Percentiles rank a stretch among this genome's conserved stretches.
These are phyloP conservation scores for Stenodera caucasica DNA, from an alignment of 2,888 invertebrate genomes.

Conservation along the genomic window DNA sequence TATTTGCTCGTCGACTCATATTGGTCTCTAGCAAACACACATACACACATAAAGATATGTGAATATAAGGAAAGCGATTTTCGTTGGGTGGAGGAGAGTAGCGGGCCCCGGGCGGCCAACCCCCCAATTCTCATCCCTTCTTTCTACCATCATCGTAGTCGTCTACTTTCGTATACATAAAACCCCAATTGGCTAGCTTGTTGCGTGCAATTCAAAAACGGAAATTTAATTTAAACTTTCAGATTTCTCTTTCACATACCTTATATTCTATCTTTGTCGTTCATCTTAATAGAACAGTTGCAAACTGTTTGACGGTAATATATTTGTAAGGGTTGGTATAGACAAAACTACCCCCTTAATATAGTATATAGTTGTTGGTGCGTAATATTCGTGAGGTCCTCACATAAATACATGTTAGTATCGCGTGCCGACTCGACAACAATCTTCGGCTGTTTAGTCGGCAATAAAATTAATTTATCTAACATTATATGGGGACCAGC, in stretches of 20 bases:
- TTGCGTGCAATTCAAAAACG: constrained; percentile 56
- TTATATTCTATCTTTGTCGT: background rate
- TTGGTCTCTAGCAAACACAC: constrained; percentile 37
- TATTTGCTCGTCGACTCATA: constrained; percentile 50
- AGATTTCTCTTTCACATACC: constrained; percentile 40
- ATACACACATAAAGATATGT: constrained; percentile 24
- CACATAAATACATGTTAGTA: constrained; percentile 53
- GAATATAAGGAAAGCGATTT: constrained; percentile 52
- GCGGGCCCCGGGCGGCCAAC: constrained; percentile 39
- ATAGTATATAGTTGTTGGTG: constrained; percentile 20
- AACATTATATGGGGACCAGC: constrained; percentile 48
- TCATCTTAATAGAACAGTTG: background rate
- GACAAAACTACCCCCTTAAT: background rate
- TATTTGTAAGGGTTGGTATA: background rate
- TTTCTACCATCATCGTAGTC: background rate
- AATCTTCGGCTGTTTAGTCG: constrained; percentile 57
- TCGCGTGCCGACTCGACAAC: constrained; percentile 56
- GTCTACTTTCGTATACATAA: constrained; percentile 44
- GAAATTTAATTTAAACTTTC: constrained; percentile 57
- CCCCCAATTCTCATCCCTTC: constrained; percentile 8
- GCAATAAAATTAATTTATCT: constrained; percentile 59
- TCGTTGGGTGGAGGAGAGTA: constrained; percentile 33
- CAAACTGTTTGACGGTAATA: constrained; percentile 2
- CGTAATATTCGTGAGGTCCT: constrained; percentile 44
- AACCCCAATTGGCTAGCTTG: constrained; percentile 54